Percentiles rank a stretch among this genome's conserved stretches.
These are phyloP conservation scores for Struthidea cinerea DNA, from an alignment of 2,113 vertebrate species.

Conservation along the genomic window DNA sequence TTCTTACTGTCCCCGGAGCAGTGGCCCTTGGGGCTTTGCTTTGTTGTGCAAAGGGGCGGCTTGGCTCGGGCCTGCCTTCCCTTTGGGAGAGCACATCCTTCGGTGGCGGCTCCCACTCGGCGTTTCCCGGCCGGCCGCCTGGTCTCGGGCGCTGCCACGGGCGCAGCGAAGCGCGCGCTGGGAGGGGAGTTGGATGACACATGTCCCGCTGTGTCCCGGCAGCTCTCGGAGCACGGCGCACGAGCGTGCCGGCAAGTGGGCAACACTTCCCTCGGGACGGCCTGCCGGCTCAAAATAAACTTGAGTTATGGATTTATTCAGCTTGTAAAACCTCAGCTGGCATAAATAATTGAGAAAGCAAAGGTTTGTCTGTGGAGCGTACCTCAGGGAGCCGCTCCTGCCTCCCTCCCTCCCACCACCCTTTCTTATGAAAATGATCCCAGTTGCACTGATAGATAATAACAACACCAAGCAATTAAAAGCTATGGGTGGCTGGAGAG, in stretches of 20 bases:
- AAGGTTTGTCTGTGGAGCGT: slow-evolving; percentile 76
- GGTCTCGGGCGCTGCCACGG: neutral
- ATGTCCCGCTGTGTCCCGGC: slow-evolving; percentile 64
- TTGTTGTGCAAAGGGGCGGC: neutral
- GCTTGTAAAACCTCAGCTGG: slow-evolving; percentile 84
- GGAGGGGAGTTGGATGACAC: slow-evolving; percentile 68
- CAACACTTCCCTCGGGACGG: slow-evolving; percentile 57
- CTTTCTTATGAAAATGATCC: slow-evolving; percentile 86
- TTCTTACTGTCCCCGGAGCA: accelerated
- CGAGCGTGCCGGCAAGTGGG: slow-evolving; percentile 70
- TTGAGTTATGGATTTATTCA: slow-evolving; percentile 86
- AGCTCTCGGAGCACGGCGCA: slow-evolving; percentile 48
- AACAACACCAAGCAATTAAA: slow-evolving; percentile 93
- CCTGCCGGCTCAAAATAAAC: slow-evolving; percentile 75
- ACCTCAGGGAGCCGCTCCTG: slow-evolving; percentile 74
- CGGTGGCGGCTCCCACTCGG: neutral
- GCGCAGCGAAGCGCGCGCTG: neutral
- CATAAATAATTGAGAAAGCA: slow-evolving; percentile 86
- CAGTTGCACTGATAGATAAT: slow-evolving; percentile 87
- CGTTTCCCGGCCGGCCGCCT: neutral
- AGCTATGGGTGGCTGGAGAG: slow-evolving; percentile 85
- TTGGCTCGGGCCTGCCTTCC: neutral
- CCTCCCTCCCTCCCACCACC: slow-evolving; percentile 66
- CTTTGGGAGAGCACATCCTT: neutral
- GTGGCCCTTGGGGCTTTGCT: neutral